These are phyloP conservation scores for Scytalopus superciliaris DNA, from an alignment of 2,113 vertebrate species.

Conservation along the genomic window DNA sequence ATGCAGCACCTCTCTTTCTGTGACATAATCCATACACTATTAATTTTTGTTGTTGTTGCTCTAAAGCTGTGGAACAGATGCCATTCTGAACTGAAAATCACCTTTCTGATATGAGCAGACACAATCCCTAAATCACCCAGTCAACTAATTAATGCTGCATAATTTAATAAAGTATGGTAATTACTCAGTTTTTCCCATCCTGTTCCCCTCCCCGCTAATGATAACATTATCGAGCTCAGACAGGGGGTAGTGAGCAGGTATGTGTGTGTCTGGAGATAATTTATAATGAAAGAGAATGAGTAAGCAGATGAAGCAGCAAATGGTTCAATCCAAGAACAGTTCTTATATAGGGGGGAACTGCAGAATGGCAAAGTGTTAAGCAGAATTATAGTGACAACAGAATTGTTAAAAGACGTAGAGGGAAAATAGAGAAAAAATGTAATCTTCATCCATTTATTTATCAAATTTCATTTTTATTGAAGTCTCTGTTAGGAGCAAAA, in stretches of 20 bases:
- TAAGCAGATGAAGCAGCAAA: slow-evolving; percentile 14
- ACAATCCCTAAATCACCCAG: slow-evolving; percentile 10
- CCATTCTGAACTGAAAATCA: slow-evolving; percentile 40
- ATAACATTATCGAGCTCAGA: slow-evolving; percentile 4
- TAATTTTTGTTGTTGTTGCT: slow-evolving; percentile 53
- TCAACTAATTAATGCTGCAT: slow-evolving; percentile 64
- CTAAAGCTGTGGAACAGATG: slow-evolving; percentile 47
- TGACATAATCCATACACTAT: slow-evolving; percentile 52
- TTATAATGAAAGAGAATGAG: slow-evolving; percentile 9
- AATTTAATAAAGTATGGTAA: slow-evolving; percentile 64
- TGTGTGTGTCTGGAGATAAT: not conserved
- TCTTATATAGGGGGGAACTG: not conserved
- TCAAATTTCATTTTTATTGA: not conserved
- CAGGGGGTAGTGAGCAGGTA: not conserved
- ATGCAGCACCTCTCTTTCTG: slow-evolving; percentile 32
- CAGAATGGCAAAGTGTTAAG: not conserved
- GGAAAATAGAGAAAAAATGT: not conserved
- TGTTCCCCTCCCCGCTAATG: slow-evolving; percentile 13
- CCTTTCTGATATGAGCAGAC: slow-evolving; percentile 23
- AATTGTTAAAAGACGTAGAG: not conserved
- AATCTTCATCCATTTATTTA: not conserved
- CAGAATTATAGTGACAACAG: not conserved
- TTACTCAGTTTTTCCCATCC: slow-evolving; percentile 24
- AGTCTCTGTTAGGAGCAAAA: not conserved
- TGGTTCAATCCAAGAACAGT: not conserved